Conservation (phyloP, 2,113 vertebrate genomes). For the Egretta garzetta region DNA sequence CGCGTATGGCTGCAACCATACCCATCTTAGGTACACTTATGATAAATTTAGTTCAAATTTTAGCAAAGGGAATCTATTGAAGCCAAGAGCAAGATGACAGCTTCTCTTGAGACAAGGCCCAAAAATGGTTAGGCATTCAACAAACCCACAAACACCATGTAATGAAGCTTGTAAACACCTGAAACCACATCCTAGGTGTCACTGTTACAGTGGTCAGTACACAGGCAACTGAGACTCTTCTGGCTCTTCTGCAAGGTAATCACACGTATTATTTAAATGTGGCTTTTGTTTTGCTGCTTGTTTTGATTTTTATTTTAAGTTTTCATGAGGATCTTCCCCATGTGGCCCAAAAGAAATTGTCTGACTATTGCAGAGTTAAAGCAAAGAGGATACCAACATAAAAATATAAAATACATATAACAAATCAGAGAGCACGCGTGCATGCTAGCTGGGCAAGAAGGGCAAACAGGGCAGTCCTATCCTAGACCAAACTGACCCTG, state of each 20-base stretch:
- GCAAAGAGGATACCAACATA: neutral
- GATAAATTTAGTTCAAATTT: neutral
- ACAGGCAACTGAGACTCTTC: neutral
- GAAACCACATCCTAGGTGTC: neutral
- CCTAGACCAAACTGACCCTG: neutral
- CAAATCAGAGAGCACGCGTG: neutral
- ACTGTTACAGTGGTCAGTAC: neutral
- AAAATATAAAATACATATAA: neutral
- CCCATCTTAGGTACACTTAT: neutral
- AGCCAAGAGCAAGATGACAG: neutral
- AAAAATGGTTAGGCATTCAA: neutral
- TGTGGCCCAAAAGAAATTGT: neutral
- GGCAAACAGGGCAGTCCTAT: neutral
- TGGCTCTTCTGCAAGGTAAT: neutral
- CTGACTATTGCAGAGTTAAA: neutral
- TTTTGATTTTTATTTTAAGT: neutral
- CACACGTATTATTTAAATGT: neutral
- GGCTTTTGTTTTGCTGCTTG: neutral
- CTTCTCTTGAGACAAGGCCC: neutral
- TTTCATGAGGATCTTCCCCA: neutral
- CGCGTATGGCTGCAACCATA: neutral
- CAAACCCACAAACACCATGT: neutral
- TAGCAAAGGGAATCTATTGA: neutral
- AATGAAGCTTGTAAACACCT: neutral
- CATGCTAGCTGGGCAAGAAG: neutral